Evolutionary conservation across 2,888 invertebrate genomes (phyloP).

Genomic region (Sphaeridia pumilis): DNA sequence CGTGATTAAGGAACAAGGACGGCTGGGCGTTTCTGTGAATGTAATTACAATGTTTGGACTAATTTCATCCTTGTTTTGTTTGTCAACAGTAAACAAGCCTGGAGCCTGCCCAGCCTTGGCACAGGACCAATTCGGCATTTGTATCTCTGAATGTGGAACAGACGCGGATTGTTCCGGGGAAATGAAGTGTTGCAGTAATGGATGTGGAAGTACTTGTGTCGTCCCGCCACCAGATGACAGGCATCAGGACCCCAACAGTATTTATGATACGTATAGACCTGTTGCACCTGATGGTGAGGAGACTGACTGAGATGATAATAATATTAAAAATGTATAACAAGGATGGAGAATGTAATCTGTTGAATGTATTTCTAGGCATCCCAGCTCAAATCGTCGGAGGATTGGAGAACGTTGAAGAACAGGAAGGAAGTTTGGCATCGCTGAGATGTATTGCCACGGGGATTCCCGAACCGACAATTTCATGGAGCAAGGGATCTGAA

Average conservation of each 20-base stretch:
- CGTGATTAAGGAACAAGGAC: too few species aligned
- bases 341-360: neutral
- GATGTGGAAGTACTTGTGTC: conserved; percentile 62
- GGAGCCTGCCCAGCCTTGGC: conserved; percentile 52
- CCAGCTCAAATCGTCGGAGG: conserved; percentile 38
- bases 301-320: neutral
- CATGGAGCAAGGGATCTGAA: conserved; percentile 62
- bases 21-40: too few species aligned
- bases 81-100: conserved; percentile 51
- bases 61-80: neutral
- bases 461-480: conserved; percentile 61
- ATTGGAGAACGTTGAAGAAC: conserved; percentile 52
- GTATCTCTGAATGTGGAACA: conserved; percentile 59
- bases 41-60: too few species aligned
- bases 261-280: conserved; percentile 3
- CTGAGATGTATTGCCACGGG: conserved; percentile 64
- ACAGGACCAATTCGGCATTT: conserved; percentile 43
- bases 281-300: conserved; percentile 10
- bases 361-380: conserved; percentile 16
- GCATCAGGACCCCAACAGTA: neutral
- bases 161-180: conserved; percentile 70
- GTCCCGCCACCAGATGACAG: conserved; percentile 40
- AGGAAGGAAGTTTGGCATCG: conserved; percentile 61
- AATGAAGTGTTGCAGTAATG: conserved; percentile 69
- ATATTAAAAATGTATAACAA: neutral